Conservation (phyloP, 2,888 invertebrate genomes). For the Hesperia comma region DNA sequence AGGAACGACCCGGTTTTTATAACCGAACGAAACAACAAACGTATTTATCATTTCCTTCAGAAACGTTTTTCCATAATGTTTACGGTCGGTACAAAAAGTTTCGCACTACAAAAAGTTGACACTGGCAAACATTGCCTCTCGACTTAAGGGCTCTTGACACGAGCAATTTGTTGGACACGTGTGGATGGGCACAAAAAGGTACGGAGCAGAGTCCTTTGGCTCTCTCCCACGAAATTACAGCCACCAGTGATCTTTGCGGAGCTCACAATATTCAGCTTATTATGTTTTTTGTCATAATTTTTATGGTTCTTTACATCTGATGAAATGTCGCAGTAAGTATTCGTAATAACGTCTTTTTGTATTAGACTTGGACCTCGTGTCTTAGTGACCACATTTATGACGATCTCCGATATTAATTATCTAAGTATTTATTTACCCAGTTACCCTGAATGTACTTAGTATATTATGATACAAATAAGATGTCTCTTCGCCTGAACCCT, state of each 20-base stretch:
- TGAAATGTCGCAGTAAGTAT: too few species aligned
- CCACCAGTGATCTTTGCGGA: not conserved
- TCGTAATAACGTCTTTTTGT: too few species aligned
- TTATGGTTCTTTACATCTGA: too few species aligned
- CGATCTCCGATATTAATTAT: too few species aligned
- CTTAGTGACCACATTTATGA: too few species aligned
- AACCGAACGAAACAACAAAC: not conserved
- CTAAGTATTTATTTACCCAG: too few species aligned
- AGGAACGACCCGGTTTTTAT: too few species aligned
- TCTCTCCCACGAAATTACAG: not conserved
- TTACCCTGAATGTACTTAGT: too few species aligned
- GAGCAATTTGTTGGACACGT: conserved; percentile 31
- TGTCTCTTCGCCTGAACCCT: too few species aligned
- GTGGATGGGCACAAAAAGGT: conserved; percentile 23
- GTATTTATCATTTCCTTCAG: not conserved
- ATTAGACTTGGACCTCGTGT: too few species aligned
- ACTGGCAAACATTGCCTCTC: conserved; percentile 23
- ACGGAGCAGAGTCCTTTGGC: not conserved
- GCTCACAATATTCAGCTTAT: not conserved
- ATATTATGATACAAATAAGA: too few species aligned
- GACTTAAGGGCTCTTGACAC: conserved; percentile 22
- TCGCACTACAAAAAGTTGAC: conserved; percentile 19
- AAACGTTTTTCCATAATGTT: conserved; percentile 13
- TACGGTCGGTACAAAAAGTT: conserved; percentile 23
- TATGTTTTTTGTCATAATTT: not conserved